Base-by-base conservation (phyloP, 2,113 vertebrate species). In the Sceloporus undulatus region DNA sequence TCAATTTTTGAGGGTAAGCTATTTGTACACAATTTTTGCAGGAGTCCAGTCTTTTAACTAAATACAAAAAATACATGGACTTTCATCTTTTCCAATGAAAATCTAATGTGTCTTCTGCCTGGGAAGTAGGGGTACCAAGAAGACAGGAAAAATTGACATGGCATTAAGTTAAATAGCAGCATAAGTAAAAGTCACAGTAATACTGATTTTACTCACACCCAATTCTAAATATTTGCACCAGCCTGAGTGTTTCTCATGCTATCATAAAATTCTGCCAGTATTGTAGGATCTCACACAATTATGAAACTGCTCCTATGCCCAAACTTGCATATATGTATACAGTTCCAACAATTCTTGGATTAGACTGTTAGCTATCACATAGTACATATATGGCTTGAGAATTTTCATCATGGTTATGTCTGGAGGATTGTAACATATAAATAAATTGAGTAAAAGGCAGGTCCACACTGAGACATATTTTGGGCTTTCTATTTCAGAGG, bases 401-500 rank as follows among this genome's bases (percentile, higher is more conserved):
- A 76, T 75, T 76, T 71, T 86, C 19, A 75, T 85, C 88, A 59
- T 79, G 54, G 40, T 86, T 88, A 59, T 0, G 2, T 85, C 86
- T 80, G 89, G 91, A 84, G 77, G 84, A 42, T 82, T 90, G 90
- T 52, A 29, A 85, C 6, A 87, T 3, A 87, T 21, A 66, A 80
- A 68, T 56, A 62, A 42, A 56, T 48, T 79, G 62, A 85, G 54
- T 78, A 85, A 92, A 94, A 91, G 92, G 85, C 82, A 94, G 78
- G 75, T 90, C 88, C 56, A 89, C 77, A 66, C 71, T 59, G 70
- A 94, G 91, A 89, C 0, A 3, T 82, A 88, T 88, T 85, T 85
- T 92, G 95, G 85, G 93, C 94, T 94, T 96, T 96, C 95, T 92
- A 95, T 96, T 94, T 97, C 96, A 95, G 90, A 94, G 95, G 95